Base-by-base conservation (phyloP, 2,888 invertebrate species). In the Yponomeuta evonymella region DNA sequence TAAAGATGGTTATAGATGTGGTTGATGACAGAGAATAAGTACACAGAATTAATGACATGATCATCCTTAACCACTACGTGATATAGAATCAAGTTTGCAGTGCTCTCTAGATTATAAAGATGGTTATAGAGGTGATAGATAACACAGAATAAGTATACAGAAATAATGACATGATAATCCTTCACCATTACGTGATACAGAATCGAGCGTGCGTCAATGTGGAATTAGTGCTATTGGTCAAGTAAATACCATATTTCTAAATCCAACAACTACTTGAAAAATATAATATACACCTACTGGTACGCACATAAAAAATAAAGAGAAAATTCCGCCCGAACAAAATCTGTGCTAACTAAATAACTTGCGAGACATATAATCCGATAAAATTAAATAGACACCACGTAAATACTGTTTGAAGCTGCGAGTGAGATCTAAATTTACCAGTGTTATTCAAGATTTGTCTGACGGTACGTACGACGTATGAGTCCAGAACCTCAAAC, bases 361-460 rank as follows among this genome's bases (percentile, higher is more conserved):
- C 36, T 66, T 89, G 89, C 88, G 88, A 87, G 88, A 87, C 81
- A 88, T 88, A 88, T 86, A 76, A 85, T 81, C 86, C 83, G 80
- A 78, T 83, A 80, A 81, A 81, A 79, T 82, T 79, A 77, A 76
- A 75, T 77, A 81, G 79, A 85, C 81, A 81, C 84, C 30, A 30
- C 30, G 12, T 33, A 65, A n/a, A 65, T 65, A 29, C 12, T 30
- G 9, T 65, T 29, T 48, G 75, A 88, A 89, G 90, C 89, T 83
- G 51, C 90, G 29, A 65, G 65, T 65, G 30, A 65, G 29, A 23
- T 65, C 65, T 48, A 68, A 43, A 67, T n/a, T 11, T 6, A 23
- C 48, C 51, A 51, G 68, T 33, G 68, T 68, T 68, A 51, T 68
- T 48, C 12, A 58, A 58, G 51, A 58, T 58, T 58, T 58, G 51